Conservation (phyloP, 2,888 invertebrate species). For the Synanthedon formicaeformis region DNA sequence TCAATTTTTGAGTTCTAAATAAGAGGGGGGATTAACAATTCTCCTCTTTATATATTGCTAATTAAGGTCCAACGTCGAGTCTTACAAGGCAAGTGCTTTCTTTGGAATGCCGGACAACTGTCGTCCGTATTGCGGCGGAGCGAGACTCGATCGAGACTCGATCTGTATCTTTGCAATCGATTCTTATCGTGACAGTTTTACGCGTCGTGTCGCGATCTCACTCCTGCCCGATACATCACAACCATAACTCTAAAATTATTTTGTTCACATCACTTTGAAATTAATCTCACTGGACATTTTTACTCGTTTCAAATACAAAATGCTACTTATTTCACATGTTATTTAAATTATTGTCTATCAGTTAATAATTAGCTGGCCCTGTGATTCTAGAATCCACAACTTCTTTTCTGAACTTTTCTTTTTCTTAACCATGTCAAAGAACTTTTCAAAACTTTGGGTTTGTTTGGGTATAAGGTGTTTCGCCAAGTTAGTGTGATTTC, state of each 20-base stretch:
- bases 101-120: conserved; percentile 44
- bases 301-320: too few relatives aligned
- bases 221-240: neutral
- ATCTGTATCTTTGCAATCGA: conserved; percentile 53
- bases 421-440: too few relatives aligned
- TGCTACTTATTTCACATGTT: too few relatives aligned
- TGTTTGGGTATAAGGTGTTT: too few relatives aligned
- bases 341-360: too few relatives aligned
- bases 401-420: too few relatives aligned
- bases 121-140: conserved; percentile 27
- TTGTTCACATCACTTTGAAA: neutral
- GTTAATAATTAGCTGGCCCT: too few relatives aligned
- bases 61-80: conserved; percentile 26
- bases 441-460: too few relatives aligned
- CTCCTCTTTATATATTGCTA: conserved; percentile 18
- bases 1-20: conserved; percentile 6
- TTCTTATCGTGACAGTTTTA: conserved; percentile 63
- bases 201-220: conserved; percentile 43
- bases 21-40: neutral
- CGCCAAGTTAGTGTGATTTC: too few relatives aligned
- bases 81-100: conserved; percentile 23
- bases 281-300: neutral
- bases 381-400: too few relatives aligned
- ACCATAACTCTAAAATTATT: neutral
- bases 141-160: conserved; percentile 30